Conservation (phyloP, 2,888 invertebrate species). For the Hemicrepidius hirtus region DNA sequence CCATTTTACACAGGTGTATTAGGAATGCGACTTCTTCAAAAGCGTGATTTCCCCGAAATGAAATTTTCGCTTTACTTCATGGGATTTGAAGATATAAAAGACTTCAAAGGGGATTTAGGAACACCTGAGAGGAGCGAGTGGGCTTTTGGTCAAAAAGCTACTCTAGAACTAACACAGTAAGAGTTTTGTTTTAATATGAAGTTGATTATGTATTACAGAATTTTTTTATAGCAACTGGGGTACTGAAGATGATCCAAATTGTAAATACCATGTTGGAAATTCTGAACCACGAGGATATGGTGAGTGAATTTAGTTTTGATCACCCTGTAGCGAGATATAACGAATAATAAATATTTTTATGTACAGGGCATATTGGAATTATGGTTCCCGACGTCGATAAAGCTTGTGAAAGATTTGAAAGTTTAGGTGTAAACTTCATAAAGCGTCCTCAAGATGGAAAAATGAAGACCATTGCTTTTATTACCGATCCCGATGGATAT, state of each 20-base stretch:
- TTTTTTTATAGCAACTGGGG: conserved; percentile 91
- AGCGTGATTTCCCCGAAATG: conserved; percentile 91
- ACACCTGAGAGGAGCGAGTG: conserved; percentile 80
- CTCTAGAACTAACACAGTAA: conserved; percentile 95
- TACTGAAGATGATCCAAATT: conserved; percentile 87
- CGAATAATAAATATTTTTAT: conserved; percentile 30
- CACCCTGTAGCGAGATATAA: neutral
- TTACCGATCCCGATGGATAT: conserved; percentile 96
- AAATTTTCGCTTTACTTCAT: conserved; percentile 90
- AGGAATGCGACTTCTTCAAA: conserved; percentile 92
- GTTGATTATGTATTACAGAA: neutral
- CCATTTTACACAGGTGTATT: conserved; percentile 94
- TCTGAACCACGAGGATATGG: conserved; percentile 91
- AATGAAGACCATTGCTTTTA: conserved; percentile 96
- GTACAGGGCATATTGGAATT: conserved; percentile 90
- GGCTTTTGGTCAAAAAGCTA: conserved; percentile 89
- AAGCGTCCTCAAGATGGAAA: conserved; percentile 94
- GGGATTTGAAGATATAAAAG: conserved; percentile 87
- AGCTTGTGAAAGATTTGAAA: conserved; percentile 90
- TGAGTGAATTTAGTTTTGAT: conserved; percentile 66
- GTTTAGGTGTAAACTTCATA: conserved; percentile 89
- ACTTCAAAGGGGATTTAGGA: conserved; percentile 82
- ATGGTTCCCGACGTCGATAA: conserved; percentile 91
- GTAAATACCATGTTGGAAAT: conserved; percentile 92
- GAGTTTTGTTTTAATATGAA: neutral